Evolutionary conservation across 2,113 vertebrate genomes (phyloP).

Genomic region (Lanius ludovicianus): DNA sequence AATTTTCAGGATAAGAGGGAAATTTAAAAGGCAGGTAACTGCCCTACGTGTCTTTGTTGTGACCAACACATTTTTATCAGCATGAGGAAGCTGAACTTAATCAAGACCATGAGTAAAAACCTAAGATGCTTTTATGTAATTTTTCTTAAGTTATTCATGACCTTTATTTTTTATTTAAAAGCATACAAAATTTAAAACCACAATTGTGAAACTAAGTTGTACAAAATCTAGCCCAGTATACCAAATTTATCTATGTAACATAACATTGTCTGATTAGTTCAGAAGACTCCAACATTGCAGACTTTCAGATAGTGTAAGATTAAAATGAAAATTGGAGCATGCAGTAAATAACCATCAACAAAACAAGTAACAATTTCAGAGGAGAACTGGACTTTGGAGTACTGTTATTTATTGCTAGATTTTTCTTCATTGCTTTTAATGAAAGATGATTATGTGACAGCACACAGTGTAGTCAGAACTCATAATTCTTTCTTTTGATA

Average conservation of each 20-base stretch:
- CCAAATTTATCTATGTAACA: background rate
- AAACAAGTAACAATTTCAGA: background rate
- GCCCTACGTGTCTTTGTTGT: background rate
- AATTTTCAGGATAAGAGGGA: background rate
- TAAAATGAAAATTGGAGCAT: background rate
- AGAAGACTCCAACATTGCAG: background rate
- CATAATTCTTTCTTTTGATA: background rate
- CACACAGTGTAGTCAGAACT: background rate
- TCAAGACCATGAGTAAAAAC: background rate
- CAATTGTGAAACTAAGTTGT: background rate
- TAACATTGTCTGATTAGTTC: background rate
- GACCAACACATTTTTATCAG: rapidly evolving
- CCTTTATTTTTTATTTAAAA: background rate
- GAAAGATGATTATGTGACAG: background rate
- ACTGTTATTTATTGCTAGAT: background rate
- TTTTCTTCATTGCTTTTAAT: background rate
- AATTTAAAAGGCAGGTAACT: background rate
- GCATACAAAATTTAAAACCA: background rate
- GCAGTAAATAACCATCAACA: background rate
- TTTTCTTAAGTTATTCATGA: background rate
- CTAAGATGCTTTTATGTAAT: background rate
- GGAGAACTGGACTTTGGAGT: background rate
- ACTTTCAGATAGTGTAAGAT: background rate
- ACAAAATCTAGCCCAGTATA: background rate
- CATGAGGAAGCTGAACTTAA: background rate